Conservation (phyloP, 2,113 vertebrate genomes). For the Vombatus ursinus region DNA sequence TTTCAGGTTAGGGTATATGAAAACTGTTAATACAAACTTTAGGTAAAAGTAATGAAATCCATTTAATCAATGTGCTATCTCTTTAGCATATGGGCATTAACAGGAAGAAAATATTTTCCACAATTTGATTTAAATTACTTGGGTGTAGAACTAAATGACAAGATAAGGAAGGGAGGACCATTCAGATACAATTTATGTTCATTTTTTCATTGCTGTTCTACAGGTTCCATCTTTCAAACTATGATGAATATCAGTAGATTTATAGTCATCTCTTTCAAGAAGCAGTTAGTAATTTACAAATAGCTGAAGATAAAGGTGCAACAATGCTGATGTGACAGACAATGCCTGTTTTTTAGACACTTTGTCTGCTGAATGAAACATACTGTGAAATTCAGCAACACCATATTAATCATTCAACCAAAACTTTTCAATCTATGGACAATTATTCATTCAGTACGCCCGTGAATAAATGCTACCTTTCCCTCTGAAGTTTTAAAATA, state of each 20-base stretch:
- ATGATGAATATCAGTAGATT: conserved; percentile 24
- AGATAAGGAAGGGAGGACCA: neutral
- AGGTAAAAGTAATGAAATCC: conserved; percentile 16
- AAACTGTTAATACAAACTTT: neutral
- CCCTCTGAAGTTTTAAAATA: conserved; percentile 52
- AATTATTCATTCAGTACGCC: conserved; percentile 22
- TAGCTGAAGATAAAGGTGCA: conserved; percentile 44
- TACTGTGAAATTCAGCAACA: conserved; percentile 32
- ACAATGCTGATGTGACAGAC: conserved; percentile 19
- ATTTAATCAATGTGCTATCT: conserved; percentile 14
- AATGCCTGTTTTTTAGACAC: conserved; percentile 4
- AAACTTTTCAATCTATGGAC: conserved; percentile 24
- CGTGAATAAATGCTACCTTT: neutral
- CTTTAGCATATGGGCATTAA: neutral
- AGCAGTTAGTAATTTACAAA: conserved; percentile 32
- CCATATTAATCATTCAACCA: conserved; percentile 35
- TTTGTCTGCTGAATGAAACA: conserved; percentile 29
- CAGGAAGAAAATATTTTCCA: neutral
- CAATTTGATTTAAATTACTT: conserved; percentile 28
- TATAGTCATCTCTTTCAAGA: conserved; percentile 29
- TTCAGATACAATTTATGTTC: conserved; percentile 40
- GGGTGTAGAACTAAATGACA: neutral
- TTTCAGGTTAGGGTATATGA: neutral
- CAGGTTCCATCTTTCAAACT: neutral
- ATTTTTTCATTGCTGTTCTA: conserved; percentile 4